Conservation (phyloP, 2,797 vertebrate genomes). For the Galagoides demidoff region DNA sequence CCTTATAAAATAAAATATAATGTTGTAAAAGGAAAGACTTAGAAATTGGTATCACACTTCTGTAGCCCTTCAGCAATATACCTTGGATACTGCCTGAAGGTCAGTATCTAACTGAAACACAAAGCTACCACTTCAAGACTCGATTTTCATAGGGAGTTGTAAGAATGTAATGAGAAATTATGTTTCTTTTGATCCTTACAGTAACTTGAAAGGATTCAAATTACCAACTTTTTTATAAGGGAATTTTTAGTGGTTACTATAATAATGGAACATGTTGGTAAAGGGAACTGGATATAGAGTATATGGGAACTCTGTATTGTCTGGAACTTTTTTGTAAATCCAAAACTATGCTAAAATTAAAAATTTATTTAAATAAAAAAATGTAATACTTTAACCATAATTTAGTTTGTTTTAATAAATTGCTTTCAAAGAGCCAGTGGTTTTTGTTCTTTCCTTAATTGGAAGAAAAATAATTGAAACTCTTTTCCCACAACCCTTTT, state of each 20-base stretch:
- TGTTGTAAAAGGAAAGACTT: not conserved
- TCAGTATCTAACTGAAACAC: not conserved
- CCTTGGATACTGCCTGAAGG: not conserved
- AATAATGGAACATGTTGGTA: not conserved
- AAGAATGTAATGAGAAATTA: slow-evolving; percentile 33
- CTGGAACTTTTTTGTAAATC: not conserved
- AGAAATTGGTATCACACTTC: not conserved
- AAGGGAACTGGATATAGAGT: not conserved
- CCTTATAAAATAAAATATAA: not conserved
- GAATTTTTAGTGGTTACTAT: not conserved
- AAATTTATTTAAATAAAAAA: slow-evolving; percentile 40
- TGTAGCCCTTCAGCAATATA: not conserved
- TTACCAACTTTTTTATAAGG: not conserved
- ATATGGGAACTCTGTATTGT: not conserved
- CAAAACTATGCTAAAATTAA: slow-evolving; percentile 11
- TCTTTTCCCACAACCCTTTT: slow-evolving; percentile 15
- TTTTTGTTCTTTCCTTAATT: slow-evolving; percentile 39
- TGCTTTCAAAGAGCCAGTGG: not conserved
- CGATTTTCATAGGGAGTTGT: not conserved
- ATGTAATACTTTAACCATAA: not conserved
- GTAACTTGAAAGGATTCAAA: not conserved
- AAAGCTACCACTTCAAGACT: not conserved
- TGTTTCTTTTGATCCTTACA: not conserved
- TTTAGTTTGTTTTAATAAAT: slow-evolving; percentile 1
- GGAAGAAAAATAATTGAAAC: slow-evolving; percentile 23